phyloP scores from a whole-genome alignment of 2,797 vertebrate genomes.

The Sparidentex hasta region DNA sequence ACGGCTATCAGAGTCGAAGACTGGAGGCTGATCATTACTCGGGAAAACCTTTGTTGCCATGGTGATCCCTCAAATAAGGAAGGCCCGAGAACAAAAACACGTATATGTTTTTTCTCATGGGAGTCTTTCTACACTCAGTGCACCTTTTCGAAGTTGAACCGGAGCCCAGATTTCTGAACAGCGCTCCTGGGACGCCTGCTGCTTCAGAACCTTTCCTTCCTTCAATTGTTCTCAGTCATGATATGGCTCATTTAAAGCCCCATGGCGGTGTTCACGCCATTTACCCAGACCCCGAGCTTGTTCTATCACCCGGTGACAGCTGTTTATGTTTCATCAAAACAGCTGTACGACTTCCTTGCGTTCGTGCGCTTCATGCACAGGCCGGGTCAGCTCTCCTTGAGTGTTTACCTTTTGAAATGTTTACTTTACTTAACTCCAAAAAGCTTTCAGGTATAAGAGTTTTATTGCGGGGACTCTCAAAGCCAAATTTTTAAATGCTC shows the following conservation, averaged over 20 bases:
- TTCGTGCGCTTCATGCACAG: neutral
- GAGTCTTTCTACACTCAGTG: constrained; percentile 35
- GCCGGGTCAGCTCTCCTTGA: no score
- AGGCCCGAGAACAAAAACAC: constrained; percentile 49
- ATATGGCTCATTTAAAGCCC: constrained; percentile 56
- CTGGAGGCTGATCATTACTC: neutral
- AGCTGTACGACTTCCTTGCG: neutral
- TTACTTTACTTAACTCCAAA: neutral
- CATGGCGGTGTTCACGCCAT: constrained; percentile 36
- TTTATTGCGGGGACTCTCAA: constrained; percentile 1
- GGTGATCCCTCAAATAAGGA: constrained; percentile 37
- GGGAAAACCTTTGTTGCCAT: constrained; percentile 48
- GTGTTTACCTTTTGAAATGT: neutral
- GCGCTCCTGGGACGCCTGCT: constrained; percentile 37
- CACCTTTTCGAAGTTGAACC: constrained; percentile 57
- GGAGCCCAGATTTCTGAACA: constrained; percentile 54
- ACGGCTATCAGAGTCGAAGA: neutral
- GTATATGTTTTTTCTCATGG: constrained; percentile 33
- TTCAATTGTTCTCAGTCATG: constrained; percentile 70
- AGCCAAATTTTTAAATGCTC: neutral
- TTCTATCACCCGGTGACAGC: constrained; percentile 31
- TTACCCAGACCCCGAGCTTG: constrained; percentile 30
- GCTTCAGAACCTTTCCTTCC: constrained; percentile 74
- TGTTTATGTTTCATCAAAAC: constrained; percentile 53
- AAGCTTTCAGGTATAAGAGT: neutral